phyloP scores from a whole-genome alignment of 2,888 invertebrate species.

The Macrophya alboannulata region DNA sequence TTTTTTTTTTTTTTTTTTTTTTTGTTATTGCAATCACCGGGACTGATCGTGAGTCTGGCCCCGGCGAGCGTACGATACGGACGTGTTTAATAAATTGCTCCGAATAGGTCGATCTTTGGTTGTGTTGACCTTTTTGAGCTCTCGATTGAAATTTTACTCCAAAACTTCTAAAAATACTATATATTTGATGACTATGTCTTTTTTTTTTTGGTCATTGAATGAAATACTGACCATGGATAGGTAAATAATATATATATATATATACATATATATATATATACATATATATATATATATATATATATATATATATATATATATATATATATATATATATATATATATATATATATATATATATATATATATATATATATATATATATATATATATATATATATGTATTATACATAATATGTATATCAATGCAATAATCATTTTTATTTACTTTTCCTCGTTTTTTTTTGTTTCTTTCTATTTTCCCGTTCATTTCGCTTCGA shows the following conservation, averaged over 20 bases:
- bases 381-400: conserved; percentile 25
- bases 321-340: conserved; percentile 12
- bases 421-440: conserved; percentile 16
- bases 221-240: not conserved
- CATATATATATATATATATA: conserved; percentile 11
- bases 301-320: conserved; percentile 25
- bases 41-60: too few species aligned
- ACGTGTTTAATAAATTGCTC: too few species aligned
- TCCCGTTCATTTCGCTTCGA: not conserved
- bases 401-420: conserved; percentile 1
- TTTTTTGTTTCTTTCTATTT: not conserved
- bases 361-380: conserved; percentile 12
- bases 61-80: too few species aligned
- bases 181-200: not conserved
- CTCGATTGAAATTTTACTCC: too few species aligned
- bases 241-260: not conserved
- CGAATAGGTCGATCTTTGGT: too few species aligned
- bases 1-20: not conserved
- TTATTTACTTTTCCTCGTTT: not conserved
- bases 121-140: too few species aligned
- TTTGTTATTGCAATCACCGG: too few species aligned
- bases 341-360: conserved; percentile 25
- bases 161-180: too few species aligned
- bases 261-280: conserved; percentile 27
- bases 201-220: not conserved